A percentile compares a stretch with the other conserved stretches of the same genome.
Evolutionary conservation across 2,113 vertebrate genomes (phyloP).

Genomic region (Tragulus kanchil): DNA sequence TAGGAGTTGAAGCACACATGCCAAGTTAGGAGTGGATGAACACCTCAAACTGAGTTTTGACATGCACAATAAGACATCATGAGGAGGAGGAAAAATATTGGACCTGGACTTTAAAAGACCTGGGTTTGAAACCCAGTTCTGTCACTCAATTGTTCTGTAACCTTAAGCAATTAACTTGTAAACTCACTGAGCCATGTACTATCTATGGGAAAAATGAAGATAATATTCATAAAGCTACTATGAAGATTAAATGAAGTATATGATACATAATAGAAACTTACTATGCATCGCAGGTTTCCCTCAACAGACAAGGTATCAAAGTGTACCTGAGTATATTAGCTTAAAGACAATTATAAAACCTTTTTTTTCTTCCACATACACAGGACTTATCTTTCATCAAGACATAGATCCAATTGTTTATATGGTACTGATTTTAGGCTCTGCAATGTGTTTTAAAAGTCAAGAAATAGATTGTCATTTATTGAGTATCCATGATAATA

Average conservation of each 20-base stretch:
- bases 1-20: not conserved
- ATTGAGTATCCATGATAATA: not conserved
- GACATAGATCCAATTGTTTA: not conserved
- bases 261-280: constrained; percentile 27
- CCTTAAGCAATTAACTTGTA: constrained; percentile 30
- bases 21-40: not conserved
- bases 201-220: constrained; percentile 46
- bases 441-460: not conserved
- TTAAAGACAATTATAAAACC: constrained; percentile 6
- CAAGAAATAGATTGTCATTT: constrained; percentile 27
- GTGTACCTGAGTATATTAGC: not conserved
- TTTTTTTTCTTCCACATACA: not conserved
- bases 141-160: not conserved
- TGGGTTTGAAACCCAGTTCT: not conserved
- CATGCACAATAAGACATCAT: not conserved
- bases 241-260: not conserved
- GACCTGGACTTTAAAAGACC: not conserved
- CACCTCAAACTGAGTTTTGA: not conserved
- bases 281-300: constrained; percentile 1
- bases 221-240: not conserved
- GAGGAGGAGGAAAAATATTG: not conserved
- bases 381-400: not conserved
- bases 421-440: not conserved
- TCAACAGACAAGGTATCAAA: not conserved
- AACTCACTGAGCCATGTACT: not conserved